Evolutionary conservation across 2,113 vertebrate species (phyloP), one percentile per base, ranked within the genome.

Genomic region (Ariopsis seemanni): DNA sequence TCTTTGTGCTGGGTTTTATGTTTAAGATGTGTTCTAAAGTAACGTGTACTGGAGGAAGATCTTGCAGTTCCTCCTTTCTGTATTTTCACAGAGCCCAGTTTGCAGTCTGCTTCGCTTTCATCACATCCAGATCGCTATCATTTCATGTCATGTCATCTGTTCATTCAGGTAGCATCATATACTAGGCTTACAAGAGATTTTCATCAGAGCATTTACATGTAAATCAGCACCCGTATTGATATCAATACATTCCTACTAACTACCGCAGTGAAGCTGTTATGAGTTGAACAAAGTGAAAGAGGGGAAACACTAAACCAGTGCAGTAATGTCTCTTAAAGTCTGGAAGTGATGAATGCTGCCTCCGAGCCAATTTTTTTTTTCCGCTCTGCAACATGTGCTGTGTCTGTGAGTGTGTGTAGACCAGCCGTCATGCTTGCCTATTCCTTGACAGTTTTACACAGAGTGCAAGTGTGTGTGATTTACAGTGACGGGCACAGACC

Each of bases 361-460:
- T 62, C 15, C 4, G 42, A 80, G 65, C 62, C 74, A 30, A 22
- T 25, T 57, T 52, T 34, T 69, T 60, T 69, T 22, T 60, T 12
- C 22, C 30, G 27, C 63, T 30, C 50, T 15, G 52, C 58, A 78
- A 69, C 78, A 79, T 86, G 84, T 86, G 77, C 30, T 80, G 63
- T 34, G 78, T 80, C 50, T 63, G 27, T 67, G 63, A 27, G 63
- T 80, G 77, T 80, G 79, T 69, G 30, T 52, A 84, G 67, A 88
- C 63, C 2, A 34, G 57, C 74, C 55, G 58, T 86, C 87, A 90
- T 27, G 75, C 80, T 74, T 27, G 22, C 72, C 82, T 60, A 82
- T 80, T 71, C 77, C 52, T 60, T 85, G 87, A 89, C 89, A 83
- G 85, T 22, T 87, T 89, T 87, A 90, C 85, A 78, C 69, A 85